Evolutionary conservation across 2,113 vertebrate genomes (phyloP).

Genomic region (Phrynocephalus versicolor): DNA sequence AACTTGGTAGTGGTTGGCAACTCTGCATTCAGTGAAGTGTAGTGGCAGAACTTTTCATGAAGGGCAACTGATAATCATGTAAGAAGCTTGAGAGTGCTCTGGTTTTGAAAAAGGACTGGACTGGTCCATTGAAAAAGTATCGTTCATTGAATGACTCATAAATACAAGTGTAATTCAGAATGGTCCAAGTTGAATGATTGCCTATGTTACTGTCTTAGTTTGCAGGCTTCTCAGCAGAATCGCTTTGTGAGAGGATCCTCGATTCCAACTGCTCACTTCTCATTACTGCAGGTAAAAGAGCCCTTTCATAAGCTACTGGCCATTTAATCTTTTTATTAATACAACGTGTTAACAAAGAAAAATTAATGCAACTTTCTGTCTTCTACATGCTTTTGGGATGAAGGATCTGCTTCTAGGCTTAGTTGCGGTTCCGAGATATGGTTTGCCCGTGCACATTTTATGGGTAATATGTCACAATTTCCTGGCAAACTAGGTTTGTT

Average conservation of each 20-base stretch:
- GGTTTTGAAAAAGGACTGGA: background rate
- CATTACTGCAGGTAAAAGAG: constrained; percentile 86
- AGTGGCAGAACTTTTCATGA: background rate
- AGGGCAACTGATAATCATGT: background rate
- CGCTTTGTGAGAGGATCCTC: constrained; percentile 91
- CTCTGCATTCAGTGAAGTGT: background rate
- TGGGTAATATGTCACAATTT: background rate
- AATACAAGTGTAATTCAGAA: background rate
- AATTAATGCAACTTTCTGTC: background rate
- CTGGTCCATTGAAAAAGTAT: background rate
- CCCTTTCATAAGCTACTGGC: accelerated
- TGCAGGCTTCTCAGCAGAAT: constrained; percentile 95
- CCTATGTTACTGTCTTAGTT: constrained; percentile 78
- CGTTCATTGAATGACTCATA: background rate
- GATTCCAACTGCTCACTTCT: constrained; percentile 89
- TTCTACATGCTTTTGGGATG: background rate
- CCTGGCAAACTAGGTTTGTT: background rate
- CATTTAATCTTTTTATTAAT: background rate
- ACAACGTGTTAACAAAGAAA: background rate
- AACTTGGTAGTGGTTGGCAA: background rate
- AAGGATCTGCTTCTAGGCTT: constrained; percentile 12
- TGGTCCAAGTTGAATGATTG: background rate
- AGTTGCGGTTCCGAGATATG: accelerated
- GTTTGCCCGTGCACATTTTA: background rate
- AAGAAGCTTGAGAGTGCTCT: background rate